Evolutionary conservation across 2,113 vertebrate genomes (phyloP), one percentile per base, ranked within the genome.

Genomic region (Bucco capensis): DNA sequence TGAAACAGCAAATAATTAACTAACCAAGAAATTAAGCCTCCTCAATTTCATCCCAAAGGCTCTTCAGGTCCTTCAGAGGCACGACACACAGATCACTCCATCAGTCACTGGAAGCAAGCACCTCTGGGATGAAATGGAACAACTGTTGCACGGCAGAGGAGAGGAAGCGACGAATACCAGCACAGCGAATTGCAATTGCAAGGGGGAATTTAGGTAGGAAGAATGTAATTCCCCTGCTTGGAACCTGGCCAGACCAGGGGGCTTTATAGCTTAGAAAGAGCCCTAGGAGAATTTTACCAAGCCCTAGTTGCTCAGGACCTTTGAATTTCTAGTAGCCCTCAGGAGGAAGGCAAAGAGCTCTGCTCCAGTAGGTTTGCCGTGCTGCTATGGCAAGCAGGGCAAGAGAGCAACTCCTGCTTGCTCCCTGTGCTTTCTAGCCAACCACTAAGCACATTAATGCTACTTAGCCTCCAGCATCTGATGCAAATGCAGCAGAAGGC

Each of bases 121-220:
- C 92, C 83, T 91, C 90, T 77, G 94, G 93, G 94, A 97, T 92
- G 90, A 97, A 95, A 93, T 49, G 87, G 82, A 93, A 96, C 96
- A 97, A 96, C 96, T 97, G 96, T 85, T 96, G 92, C 89, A 94
- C 0, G 16, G 92, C 87, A 65, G 75, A 92, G 86, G 77, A 94
- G 86, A 96, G 96, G 96, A 97, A 97, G 94, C 87, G 95, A 96
- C 93, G 95, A 96, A 96, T 94, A 96, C 91, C 96, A 96, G 96
- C 95, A 96, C 81, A 95, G 95, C 96, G n/a, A 97, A 97, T 96
- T 86, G 88, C 93, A 95, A 96, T 97, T 96, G 96, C 96, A 96
- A n/a, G 89, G 94, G 95, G 95, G 94, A 96, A 96, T 96, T 97
- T 96, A 96, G 94, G 95, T 96, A 95, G 96, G 96, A 96, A 96